Evolutionary conservation across 2,888 invertebrate genomes (phyloP).

Genomic region (Hirtodrosophila histrioides): DNA sequence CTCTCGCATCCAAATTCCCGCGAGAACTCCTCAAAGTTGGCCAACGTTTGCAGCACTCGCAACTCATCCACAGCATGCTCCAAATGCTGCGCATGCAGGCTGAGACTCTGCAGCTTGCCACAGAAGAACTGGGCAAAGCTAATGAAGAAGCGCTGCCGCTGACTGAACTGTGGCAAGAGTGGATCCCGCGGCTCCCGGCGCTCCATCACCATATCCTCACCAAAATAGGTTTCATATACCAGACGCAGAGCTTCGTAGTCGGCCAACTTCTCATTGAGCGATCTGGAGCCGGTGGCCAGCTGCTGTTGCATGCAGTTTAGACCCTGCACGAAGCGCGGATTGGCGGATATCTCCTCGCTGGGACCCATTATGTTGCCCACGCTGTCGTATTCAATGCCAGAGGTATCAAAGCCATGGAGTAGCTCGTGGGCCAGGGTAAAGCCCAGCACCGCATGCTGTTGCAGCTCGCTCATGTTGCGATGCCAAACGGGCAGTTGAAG

Average conservation of each 20-base stretch:
- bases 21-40: constrained; percentile 81
- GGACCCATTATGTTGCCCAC: constrained; percentile 81
- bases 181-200: constrained; percentile 55
- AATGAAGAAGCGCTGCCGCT: constrained; percentile 79
- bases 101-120: constrained; percentile 70
- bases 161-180: constrained; percentile 70
- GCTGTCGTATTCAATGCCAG: constrained; percentile 81
- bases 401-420: constrained; percentile 80
- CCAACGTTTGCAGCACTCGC: constrained; percentile 79
- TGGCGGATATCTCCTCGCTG: constrained; percentile 76
- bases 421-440: constrained; percentile 81
- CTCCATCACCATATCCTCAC: constrained; percentile 38
- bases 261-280: constrained; percentile 80
- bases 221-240: constrained; percentile 77
- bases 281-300: constrained; percentile 72
- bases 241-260: constrained; percentile 82
- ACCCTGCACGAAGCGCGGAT: constrained; percentile 70
- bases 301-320: constrained; percentile 80
- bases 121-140: constrained; percentile 82
- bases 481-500: constrained; percentile 79
- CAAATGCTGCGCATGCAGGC: constrained; percentile 55
- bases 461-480: constrained; percentile 69
- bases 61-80: constrained; percentile 81
- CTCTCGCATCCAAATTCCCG: constrained; percentile 74
- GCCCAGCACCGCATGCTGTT: constrained; percentile 77